Evolutionary conservation across 2,888 invertebrate species (phyloP).

Genomic region (Cyclophora albipunctata): DNA sequence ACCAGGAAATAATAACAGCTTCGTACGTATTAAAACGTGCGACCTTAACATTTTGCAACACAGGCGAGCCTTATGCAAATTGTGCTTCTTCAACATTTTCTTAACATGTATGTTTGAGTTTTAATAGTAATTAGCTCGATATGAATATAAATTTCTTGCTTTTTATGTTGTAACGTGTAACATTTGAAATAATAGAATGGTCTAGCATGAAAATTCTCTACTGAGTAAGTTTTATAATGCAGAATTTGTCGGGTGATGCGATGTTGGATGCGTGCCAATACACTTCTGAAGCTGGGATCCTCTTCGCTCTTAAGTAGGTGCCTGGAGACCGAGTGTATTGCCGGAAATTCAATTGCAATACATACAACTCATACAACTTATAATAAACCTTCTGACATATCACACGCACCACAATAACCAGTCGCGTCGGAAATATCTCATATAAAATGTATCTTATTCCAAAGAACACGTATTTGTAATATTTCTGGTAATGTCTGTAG

Average conservation of each 20-base stretch:
- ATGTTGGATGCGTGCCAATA: conserved; percentile 38
- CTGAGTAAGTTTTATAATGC: conserved; percentile 29
- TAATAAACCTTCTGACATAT: too few species aligned
- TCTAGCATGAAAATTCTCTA: conserved; percentile 6
- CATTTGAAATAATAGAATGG: not conserved
- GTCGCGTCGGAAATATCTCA: too few species aligned
- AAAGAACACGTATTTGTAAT: not conserved
- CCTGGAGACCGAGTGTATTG: conserved; percentile 4
- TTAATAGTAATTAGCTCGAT: conserved; percentile 1
- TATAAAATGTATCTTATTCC: not conserved
- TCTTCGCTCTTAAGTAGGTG: conserved; percentile 14
- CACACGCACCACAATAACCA: too few species aligned
- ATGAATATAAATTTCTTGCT: not conserved
- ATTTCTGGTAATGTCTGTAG: not conserved
- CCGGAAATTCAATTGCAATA: not conserved
- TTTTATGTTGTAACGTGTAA: conserved; percentile 3
- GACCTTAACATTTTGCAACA: conserved; percentile 30
- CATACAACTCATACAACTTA: not conserved
- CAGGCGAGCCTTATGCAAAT: conserved; percentile 23
- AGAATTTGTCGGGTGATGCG: conserved; percentile 26
- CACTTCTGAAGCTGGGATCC: conserved; percentile 29
- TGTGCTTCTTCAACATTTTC: conserved; percentile 18
- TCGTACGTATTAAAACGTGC: conserved; percentile 24
- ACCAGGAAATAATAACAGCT: conserved; percentile 34
- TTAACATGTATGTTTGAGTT: conserved; percentile 3